Conservation (phyloP, 2,797 vertebrate genomes). For the Sebastes glaucus region DNA sequence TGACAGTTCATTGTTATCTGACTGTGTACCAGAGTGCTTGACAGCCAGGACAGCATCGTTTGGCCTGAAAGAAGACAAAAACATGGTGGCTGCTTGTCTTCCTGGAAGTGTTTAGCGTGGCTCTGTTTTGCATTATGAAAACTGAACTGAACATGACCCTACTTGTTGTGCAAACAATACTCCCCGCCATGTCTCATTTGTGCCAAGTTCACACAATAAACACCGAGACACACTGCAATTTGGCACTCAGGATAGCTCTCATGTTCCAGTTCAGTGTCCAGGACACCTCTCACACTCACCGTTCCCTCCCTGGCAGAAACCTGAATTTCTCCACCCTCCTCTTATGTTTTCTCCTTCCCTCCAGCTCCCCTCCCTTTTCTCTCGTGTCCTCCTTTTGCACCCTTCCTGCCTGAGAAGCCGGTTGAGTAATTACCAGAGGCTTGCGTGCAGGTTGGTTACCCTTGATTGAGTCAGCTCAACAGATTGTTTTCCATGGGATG, state of each 20-base stretch:
- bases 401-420: constrained; percentile 21
- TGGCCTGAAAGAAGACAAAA: constrained; percentile 41
- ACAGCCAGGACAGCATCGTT: constrained; percentile 56
- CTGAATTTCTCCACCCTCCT: constrained; percentile 16
- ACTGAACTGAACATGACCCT: constrained; percentile 66
- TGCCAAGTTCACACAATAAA: constrained; percentile 60
- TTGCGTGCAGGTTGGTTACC: constrained; percentile 71
- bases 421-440: constrained; percentile 61
- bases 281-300: constrained; percentile 35
- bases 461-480: constrained; percentile 72
- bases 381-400: constrained; percentile 44
- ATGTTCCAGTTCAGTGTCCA: constrained; percentile 50
- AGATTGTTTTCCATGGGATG: constrained; percentile 60
- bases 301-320: constrained; percentile 30
- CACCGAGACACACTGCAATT: constrained; percentile 56
- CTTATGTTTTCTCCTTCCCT: background rate
- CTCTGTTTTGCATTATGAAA: constrained; percentile 53
- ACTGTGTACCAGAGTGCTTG: constrained; percentile 34
- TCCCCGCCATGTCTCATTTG: constrained; percentile 60
- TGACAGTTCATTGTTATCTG: constrained; percentile 59
- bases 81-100: constrained; percentile 52
- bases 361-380: background rate
- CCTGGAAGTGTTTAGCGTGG: constrained; percentile 47
- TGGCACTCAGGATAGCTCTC: constrained; percentile 33
- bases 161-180: constrained; percentile 67